Evolutionary conservation across 2,888 invertebrate genomes (phyloP), one percentile per base, ranked within the genome.

Genomic region (Lydus trimaculatus): DNA sequence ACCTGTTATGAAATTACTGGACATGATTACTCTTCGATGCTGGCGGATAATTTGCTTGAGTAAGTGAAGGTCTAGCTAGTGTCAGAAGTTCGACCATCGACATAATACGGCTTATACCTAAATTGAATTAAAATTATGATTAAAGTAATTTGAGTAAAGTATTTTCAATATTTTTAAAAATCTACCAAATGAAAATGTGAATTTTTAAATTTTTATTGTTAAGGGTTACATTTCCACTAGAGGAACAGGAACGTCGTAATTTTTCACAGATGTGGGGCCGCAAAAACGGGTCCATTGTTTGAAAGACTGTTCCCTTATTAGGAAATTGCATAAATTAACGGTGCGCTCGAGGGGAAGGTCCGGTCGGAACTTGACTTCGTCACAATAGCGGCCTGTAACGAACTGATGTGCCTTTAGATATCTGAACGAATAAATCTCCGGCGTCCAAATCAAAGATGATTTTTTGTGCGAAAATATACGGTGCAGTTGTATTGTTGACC

Each of bases 1-100:
- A 84, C 84, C 84, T 83, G 84, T 84, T 84, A 84, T 82, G 82
- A 84, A 84, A 84, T 84, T 84, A 83, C 81, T 78, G 81, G 78
- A 82, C 82, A 80, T 82, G 83, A 84, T 84, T 83, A 81, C 82
- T 78, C 76, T 78, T 79, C 80, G 78, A 76, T 80, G 79, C 79
- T 79, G 80, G 79, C 78, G 79, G 83, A 82, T 84, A 83, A 84
- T 84, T 84, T 84, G 83, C 81, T 74, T 81, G 79, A 78, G 77
- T 76, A 80, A 78, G 75, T 78, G 78, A 78, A 74, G 76, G 74
- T 72, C 72, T 58, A 60, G 58, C 31, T 43, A 28, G 63, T 43
- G 52, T 63, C 63, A 56, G 63, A 61, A 61, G 63, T 52, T 63
- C 63, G 52, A 31, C 28, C 31, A 25, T 56, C 56, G 15, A 56